Percentiles rank a stretch among this genome's conserved stretches.
Evolutionary conservation across 2,113 vertebrate species (phyloP).

Genomic region (Neotoma lepida): DNA sequence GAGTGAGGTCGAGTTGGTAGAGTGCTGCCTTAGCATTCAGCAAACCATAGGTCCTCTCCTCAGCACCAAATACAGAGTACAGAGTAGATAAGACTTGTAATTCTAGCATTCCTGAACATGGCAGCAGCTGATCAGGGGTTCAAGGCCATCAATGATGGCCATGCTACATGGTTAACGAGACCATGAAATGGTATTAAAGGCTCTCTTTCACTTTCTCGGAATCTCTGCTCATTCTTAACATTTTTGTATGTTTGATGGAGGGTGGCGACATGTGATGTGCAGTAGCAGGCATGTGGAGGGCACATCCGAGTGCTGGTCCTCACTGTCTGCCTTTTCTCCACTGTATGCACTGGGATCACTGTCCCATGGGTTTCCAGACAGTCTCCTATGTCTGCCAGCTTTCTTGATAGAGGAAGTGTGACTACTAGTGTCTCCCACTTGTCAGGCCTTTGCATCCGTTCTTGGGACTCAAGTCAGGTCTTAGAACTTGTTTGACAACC

Average conservation of each 20-base stretch:
- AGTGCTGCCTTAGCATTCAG: neutral
- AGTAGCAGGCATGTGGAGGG: neutral
- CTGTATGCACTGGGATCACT: neutral
- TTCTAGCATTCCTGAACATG: neutral
- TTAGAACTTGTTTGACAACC: neutral
- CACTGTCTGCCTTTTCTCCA: neutral
- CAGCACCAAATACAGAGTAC: neutral
- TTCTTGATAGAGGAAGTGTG: neutral
- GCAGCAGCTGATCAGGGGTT: neutral
- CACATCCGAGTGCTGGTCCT: neutral
- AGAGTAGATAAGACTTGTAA: neutral
- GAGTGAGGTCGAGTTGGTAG: neutral
- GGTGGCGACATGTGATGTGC: neutral
- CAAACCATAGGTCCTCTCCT: neutral
- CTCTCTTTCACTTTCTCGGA: neutral
- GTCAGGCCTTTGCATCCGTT: neutral
- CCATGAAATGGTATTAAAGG: too few relatives aligned
- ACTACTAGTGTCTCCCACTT: neutral
- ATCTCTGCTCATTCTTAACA: neutral
- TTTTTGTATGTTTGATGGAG: neutral
- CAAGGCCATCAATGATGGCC: neutral
- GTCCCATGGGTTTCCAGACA: neutral
- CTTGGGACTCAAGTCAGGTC: neutral
- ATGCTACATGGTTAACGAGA: neutral
- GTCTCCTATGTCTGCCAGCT: neutral